phyloP scores from a whole-genome alignment of 2,113 vertebrate species.

The Caloenas nicobarica region DNA sequence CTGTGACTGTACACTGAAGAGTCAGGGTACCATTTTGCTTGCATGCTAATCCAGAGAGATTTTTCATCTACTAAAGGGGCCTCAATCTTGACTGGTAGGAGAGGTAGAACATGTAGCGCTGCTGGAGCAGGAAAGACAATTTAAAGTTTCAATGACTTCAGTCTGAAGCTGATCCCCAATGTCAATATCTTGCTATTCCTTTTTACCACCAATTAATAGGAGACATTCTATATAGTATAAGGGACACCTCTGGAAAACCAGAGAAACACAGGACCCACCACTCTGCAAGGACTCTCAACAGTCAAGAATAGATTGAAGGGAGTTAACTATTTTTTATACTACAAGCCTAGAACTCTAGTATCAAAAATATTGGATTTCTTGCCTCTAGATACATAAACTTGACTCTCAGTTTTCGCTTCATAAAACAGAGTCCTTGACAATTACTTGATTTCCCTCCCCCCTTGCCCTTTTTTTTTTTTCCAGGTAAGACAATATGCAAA shows the following conservation, averaged over 20 bases:
- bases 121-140: neutral
- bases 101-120: neutral
- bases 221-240: neutral
- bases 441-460: neutral
- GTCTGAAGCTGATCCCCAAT: neutral
- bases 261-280: neutral
- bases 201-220: neutral
- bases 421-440: neutral
- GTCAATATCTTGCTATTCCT: neutral
- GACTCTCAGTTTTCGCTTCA: neutral
- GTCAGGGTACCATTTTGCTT: neutral
- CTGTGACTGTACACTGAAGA: accelerated
- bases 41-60: neutral
- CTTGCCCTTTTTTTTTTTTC: neutral
- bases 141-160: neutral
- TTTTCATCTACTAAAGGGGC: neutral
- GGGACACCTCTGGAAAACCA: neutral
- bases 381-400: neutral
- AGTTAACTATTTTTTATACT: neutral
- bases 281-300: neutral
- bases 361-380: neutral
- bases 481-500: neutral
- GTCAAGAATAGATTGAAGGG: neutral
- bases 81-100: neutral
- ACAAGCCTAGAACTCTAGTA: neutral